Evolutionary conservation across 2,113 vertebrate genomes (phyloP), one percentile per base, ranked within the genome.

Genomic region (Steatornis caripensis): DNA sequence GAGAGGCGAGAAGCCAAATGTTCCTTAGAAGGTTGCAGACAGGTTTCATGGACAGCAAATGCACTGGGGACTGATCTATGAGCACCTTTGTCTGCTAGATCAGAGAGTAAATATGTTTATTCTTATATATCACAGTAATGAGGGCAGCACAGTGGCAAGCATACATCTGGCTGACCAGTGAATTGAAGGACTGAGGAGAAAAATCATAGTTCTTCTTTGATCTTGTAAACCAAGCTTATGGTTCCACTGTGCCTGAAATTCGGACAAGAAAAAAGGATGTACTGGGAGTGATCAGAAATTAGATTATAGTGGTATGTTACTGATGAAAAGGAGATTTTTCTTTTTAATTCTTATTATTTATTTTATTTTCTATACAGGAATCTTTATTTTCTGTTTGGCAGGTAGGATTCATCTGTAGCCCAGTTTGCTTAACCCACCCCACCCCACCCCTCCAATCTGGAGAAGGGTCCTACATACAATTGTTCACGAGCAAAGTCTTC

Each of bases 21-120:
- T 49, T 93, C 57, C 58, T 84, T 68, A 89, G 81, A 97, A 95
- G 87, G 61, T 9, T 93, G 84, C 81, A 82, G 61, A 53, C 39
- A 64, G 43, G 9, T 95, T 96, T 94, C 60, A 60, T 45, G 62
- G 82, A 55, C 72, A 55, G 77, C 22, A 66, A 55, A 57, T 64
- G 74, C 11, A 4, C 51, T 75, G 48, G 13, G 26, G 12, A 34
- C 69, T 96, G 87, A 95, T 95, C 62, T 90, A 66, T 74, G 80
- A 80, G 43, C 51, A 78, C 23, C 58, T 94, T 86, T 90, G 41
- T 72, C 93, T 93, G 46, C 80, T 87, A 89, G 37, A 76, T 77
- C 54, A 60, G 48, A 89, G 60, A 64, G 64, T 84, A 95, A 92
- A 75, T 89, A 70, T 81, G 55, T 93, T 93, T 90, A 84, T 90